Conservation (phyloP, 1,140 invertebrate genomes). For the Hermetia illucens region DNA sequence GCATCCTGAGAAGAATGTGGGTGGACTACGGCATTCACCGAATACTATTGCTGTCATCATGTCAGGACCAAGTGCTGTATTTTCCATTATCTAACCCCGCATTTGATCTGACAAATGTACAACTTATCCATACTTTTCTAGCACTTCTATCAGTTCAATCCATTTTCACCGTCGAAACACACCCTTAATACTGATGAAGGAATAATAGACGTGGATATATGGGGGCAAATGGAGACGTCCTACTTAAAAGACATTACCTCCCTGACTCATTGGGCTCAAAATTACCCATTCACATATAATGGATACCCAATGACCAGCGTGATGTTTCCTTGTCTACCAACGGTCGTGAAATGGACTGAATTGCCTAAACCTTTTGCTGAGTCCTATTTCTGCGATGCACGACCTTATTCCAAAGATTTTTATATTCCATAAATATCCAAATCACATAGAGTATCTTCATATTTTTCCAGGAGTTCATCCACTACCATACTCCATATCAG, state of each 20-base stretch:
- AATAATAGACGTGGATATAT: neutral
- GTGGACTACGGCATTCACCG: conserved; percentile 3
- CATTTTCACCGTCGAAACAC: too few relatives aligned
- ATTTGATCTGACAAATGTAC: neutral
- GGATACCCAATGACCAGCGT: conserved; percentile 20
- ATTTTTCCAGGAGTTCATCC: too few relatives aligned
- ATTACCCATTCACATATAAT: conserved; percentile 9
- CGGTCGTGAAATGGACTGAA: conserved; percentile 10
- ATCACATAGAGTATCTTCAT: too few relatives aligned
- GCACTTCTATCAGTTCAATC: too few relatives aligned
- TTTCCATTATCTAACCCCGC: conserved; percentile 1
- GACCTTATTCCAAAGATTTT: conserved; percentile 6
- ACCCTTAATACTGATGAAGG: too few relatives aligned
- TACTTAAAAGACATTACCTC: neutral
- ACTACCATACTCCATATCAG: too few relatives aligned
- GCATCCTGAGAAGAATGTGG: conserved; percentile 3
- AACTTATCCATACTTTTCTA: neutral
- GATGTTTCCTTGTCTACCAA: conserved; percentile 21
- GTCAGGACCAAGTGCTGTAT: neutral
- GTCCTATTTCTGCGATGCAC: conserved; percentile 6
- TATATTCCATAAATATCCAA: neutral
- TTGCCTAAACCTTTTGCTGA: conserved; percentile 5
- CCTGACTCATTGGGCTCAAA: neutral
- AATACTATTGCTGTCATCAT: neutral
- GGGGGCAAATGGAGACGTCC: neutral